A percentile compares a stretch with the other conserved stretches of the same genome.
phyloP scores from a whole-genome alignment of 2,797 vertebrate species.

The Lutra lutra region DNA sequence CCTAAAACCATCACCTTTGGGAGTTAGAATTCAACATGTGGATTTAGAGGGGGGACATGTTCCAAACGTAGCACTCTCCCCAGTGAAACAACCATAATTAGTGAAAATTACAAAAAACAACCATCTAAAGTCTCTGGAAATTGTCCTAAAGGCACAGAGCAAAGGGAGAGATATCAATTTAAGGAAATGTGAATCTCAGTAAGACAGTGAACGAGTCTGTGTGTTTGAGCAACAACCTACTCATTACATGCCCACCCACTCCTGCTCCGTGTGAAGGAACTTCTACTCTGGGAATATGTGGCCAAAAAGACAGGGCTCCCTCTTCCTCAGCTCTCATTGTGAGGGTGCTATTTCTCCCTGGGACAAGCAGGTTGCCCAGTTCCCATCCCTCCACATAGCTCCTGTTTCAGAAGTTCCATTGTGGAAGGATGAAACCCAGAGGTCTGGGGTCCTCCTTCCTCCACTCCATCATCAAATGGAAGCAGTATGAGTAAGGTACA shows the following conservation, averaged over 20 bases:
- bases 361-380: not conserved
- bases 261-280: not conserved
- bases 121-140: not conserved
- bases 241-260: not conserved
- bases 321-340: not conserved
- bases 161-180: not conserved
- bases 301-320: not conserved
- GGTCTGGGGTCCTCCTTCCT: not conserved
- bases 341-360: too few relatives aligned
- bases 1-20: not conserved
- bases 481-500: not conserved
- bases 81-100: not conserved
- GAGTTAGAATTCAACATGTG: not conserved
- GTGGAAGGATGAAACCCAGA: not conserved
- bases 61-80: not conserved
- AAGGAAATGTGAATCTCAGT: not conserved
- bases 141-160: not conserved
- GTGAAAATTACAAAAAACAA: slow-evolving; percentile 22
- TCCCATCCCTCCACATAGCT: not conserved
- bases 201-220: not conserved
- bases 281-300: not conserved
- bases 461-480: not conserved
- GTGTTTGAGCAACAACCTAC: not conserved
- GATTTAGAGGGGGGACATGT: not conserved
- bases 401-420: not conserved